Conservation (phyloP, 2,888 invertebrate species). For the Patella caerulea region DNA sequence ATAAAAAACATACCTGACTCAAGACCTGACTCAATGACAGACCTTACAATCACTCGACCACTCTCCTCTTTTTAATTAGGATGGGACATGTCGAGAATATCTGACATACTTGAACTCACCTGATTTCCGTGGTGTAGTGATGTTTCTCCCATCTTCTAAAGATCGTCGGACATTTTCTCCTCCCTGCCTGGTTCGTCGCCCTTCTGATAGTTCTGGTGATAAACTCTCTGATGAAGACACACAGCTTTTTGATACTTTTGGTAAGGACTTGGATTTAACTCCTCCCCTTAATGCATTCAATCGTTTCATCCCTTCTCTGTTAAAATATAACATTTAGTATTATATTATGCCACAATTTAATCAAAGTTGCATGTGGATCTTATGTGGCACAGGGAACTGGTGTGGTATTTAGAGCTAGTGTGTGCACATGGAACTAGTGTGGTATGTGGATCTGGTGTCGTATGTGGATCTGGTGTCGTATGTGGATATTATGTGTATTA, state of each 20-base stretch:
- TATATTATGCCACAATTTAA: no score
- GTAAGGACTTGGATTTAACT: neutral
- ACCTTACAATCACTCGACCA: neutral
- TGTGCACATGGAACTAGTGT: fast-evolving
- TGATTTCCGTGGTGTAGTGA: constrained; percentile 14
- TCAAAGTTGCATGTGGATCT: no score
- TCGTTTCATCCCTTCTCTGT: neutral
- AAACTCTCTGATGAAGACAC: neutral
- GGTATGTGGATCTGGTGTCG: no score
- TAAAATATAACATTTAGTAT: neutral
- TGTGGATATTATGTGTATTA: no score
- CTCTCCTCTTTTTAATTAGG: neutral
- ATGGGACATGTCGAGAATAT: neutral
- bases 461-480: no score
- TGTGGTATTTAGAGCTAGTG: no score
- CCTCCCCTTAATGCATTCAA: neutral
- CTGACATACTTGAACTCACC: constrained; percentile 13
- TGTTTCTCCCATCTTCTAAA: constrained; percentile 31
- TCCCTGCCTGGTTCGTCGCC: neutral
- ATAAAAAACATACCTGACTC: neutral
- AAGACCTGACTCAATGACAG: neutral
- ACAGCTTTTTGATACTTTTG: neutral
- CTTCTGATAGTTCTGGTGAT: neutral
- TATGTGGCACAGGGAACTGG: no score
- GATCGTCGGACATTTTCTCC: constrained; percentile 23